Conservation (phyloP, 2,888 invertebrate genomes). For the Cosmia trapezina region DNA sequence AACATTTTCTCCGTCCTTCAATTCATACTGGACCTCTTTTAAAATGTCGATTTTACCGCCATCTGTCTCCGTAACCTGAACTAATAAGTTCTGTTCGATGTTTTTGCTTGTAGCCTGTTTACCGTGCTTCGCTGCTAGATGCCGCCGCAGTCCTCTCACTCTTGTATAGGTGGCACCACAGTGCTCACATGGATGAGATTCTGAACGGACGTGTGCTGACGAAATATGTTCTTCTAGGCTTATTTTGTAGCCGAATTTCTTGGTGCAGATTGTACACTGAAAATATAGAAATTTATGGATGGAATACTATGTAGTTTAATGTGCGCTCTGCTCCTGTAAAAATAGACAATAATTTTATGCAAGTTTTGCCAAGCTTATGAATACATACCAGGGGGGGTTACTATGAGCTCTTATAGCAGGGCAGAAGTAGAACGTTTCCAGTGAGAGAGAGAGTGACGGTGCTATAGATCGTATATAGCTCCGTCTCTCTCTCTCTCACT, state of each 20-base stretch:
- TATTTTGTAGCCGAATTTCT: slow-evolving; percentile 85
- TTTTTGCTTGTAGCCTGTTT: slow-evolving; percentile 57
- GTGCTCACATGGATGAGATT: slow-evolving; percentile 73
- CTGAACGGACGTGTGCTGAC: slow-evolving; percentile 77
- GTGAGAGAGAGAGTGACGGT: too few relatives aligned
- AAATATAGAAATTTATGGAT: slow-evolving; percentile 56
- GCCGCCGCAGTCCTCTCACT: slow-evolving; percentile 77
- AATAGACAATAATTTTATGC: neutral
- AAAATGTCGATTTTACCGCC: slow-evolving; percentile 44
- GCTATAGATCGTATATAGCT: too few relatives aligned
- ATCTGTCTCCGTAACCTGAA: slow-evolving; percentile 49
- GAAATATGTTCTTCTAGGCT: slow-evolving; percentile 83
- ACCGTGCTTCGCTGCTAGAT: slow-evolving; percentile 78
- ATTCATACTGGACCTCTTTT: slow-evolving; percentile 60
- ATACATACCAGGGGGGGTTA: too few relatives aligned
- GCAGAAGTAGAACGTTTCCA: too few relatives aligned
- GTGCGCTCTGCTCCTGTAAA: neutral
- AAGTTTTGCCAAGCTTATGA: neutral
- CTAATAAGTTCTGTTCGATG: slow-evolving; percentile 47
- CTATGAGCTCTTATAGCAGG: too few relatives aligned
- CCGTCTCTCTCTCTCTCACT: too few relatives aligned
- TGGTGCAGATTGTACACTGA: slow-evolving; percentile 83
- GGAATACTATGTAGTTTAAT: neutral
- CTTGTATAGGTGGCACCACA: slow-evolving; percentile 81
- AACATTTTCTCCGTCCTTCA: slow-evolving; percentile 63